Evolutionary conservation across 2,113 vertebrate genomes (phyloP), one percentile per base, ranked within the genome.

Genomic region (Rana temporaria): DNA sequence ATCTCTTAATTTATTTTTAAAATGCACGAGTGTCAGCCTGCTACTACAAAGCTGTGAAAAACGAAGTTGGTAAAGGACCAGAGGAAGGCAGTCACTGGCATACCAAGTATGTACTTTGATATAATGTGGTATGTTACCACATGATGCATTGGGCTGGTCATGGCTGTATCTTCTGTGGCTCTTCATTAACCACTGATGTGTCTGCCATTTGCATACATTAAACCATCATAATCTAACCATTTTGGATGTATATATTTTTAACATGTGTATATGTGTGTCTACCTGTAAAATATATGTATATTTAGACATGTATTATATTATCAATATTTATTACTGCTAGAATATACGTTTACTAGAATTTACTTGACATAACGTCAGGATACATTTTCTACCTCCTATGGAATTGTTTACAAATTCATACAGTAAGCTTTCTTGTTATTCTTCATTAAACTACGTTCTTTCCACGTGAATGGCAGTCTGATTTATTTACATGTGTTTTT

Each of bases 371-470:
- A 85, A 74, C 84, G 92, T 93, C 91, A 92, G 90, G 92, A 91
- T 87, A 73, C 88, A 79, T 88, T 85, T 90, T 88, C 93, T 94
- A 95, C 94, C 94, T 95, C 94, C 89, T 91, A 85, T 90, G 88
- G 89, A 92, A 93, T 91, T 93, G 94, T 95, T 95, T 95, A 94
- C 94, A 93, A 88, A 84, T 86, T 91, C 85, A 89, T 85, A 87
- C 38, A 79, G 76, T 86, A 90, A 89, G 86, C 42, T 85, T 30
- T 16, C 81, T 91, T 90, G 86, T 79, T 86, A 76, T 84, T 86
- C 42, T 80, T 81, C 63, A 86, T 84, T 90, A 79, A 79, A 78
- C 6, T 63, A 20, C 24, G 20, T 63, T 24, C 5, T 17, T 62
- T 75, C 56, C 38, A 34, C 72, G 22, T 34, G 38, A 62, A 9